These are phyloP conservation scores for Alca torda DNA, from an alignment of 2,797 vertebrate genomes.

Conservation along the genomic window DNA sequence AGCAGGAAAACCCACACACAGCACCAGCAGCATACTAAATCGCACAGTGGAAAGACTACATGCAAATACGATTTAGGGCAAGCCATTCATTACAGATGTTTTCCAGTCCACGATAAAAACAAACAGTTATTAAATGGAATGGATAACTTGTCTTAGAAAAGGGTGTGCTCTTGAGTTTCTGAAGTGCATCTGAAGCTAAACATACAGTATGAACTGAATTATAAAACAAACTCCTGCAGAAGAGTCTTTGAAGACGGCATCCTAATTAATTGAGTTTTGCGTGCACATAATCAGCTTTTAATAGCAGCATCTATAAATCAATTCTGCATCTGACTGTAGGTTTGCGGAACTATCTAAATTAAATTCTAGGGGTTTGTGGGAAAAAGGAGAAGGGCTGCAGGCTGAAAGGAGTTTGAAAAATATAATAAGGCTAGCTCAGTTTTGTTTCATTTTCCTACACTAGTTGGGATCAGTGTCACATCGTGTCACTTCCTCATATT, in stretches of 20 bases:
- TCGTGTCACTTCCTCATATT: neutral
- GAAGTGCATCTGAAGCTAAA: neutral
- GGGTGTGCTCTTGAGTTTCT: neutral
- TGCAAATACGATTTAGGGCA: neutral
- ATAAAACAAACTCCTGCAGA: neutral
- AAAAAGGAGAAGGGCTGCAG: constrained; percentile 33
- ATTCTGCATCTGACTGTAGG: constrained; percentile 19
- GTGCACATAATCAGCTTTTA: constrained; percentile 50
- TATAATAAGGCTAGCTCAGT: neutral
- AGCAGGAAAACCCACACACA: neutral
- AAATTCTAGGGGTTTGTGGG: constrained; percentile 38
- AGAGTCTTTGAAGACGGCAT: neutral
- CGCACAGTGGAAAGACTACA: neutral
- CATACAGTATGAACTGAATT: neutral
- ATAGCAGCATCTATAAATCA: constrained; percentile 57
- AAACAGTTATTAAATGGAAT: neutral
- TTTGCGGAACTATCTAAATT: constrained; percentile 30
- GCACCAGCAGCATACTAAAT: neutral
- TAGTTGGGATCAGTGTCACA: neutral
- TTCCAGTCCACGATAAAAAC: neutral
- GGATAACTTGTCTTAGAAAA: neutral
- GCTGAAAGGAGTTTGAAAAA: constrained; percentile 25
- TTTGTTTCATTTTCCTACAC: neutral
- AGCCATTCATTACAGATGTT: neutral
- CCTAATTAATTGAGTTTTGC: constrained; percentile 29